phyloP scores from a whole-genome alignment of 2,888 invertebrate species.

The Euproctis similis region DNA sequence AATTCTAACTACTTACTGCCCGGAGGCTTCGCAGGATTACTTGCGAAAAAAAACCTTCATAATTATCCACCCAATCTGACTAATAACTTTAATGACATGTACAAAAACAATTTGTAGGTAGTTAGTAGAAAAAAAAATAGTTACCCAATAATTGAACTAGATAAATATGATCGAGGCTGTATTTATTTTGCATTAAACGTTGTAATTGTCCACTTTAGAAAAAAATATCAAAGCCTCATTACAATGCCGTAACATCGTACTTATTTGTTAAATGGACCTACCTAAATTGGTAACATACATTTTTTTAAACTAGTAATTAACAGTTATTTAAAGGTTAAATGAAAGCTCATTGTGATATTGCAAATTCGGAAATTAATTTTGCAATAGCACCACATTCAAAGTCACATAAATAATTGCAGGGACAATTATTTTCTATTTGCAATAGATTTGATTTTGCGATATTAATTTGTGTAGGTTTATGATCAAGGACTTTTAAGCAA shows the following conservation, averaged over 20 bases:
- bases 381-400: conserved; percentile 19
- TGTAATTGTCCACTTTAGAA: conserved; percentile 22
- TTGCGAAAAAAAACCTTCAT: too few relatives aligned
- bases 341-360: conserved; percentile 26
- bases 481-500: conserved; percentile 1
- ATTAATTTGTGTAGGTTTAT: conserved; percentile 7
- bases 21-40: too few relatives aligned
- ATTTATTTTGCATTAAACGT: too few relatives aligned
- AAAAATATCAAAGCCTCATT: conserved; percentile 10
- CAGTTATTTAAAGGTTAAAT: conserved; percentile 23
- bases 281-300: conserved; percentile 14
- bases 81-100: too few relatives aligned
- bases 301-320: conserved; percentile 19
- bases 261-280: conserved; percentile 22
- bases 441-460: conserved; percentile 6
- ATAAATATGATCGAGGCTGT: conserved; percentile 16
- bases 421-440: conserved; percentile 4
- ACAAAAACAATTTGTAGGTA: too few relatives aligned
- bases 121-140: too few relatives aligned
- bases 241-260: conserved; percentile 17
- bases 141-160: conserved; percentile 7
- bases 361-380: conserved; percentile 20
- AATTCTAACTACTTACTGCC: too few relatives aligned
- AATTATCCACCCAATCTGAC: too few relatives aligned
- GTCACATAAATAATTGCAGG: conserved; percentile 10